Conservation (phyloP, 1,140 invertebrate genomes). For the Hylaeus volcanicus region DNA sequence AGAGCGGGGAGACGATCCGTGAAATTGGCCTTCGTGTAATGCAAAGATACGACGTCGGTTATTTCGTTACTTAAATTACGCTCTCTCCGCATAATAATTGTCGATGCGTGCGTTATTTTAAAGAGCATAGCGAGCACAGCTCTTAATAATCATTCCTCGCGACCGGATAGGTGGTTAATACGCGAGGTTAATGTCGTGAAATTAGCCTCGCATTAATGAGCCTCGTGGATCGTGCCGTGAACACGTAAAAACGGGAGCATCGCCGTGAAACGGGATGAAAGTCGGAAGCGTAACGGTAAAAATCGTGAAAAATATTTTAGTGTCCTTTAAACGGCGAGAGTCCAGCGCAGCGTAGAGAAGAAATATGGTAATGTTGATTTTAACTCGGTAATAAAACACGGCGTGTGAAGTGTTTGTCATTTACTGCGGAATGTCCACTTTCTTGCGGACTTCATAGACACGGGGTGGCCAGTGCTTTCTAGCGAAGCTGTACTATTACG, state of each 20-base stretch:
- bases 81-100: constrained; percentile 43
- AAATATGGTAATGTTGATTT: background rate
- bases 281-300: constrained; percentile 1
- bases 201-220: constrained; percentile 54
- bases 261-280: background rate
- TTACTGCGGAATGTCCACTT: too few species aligned
- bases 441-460: too few species aligned
- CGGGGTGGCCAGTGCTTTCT: too few species aligned
- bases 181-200: constrained; percentile 52
- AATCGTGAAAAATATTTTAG: background rate
- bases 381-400: too few species aligned
- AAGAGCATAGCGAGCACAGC: constrained; percentile 10
- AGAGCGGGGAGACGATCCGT: constrained; percentile 22
- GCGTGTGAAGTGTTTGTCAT: too few species aligned
- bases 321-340: background rate
- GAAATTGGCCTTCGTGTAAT: constrained; percentile 34
- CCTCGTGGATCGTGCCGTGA: constrained; percentile 31
- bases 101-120: constrained; percentile 38
- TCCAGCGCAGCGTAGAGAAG: background rate
- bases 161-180: constrained; percentile 45
- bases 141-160: constrained; percentile 42
- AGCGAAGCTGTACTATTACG: too few species aligned
- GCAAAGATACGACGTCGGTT: constrained; percentile 41
- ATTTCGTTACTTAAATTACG: constrained; percentile 55
- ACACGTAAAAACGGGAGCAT: background rate